Base-by-base conservation (phyloP, 2,113 vertebrate species). In the Sclerurus mexicanus region DNA sequence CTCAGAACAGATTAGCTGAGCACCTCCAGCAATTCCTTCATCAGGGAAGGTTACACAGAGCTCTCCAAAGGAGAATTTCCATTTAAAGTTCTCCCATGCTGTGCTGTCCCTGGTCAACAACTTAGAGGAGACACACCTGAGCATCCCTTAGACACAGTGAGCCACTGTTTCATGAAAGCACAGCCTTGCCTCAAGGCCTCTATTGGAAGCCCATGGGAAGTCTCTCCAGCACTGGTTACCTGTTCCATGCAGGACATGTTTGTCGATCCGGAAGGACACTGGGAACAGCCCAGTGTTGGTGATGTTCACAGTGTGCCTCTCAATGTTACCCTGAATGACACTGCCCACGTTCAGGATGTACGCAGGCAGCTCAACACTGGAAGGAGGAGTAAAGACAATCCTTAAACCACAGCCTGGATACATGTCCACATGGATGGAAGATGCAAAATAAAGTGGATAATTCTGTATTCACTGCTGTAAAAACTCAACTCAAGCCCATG, bases 331-430 rank as follows among this genome's bases (percentile, higher is more conserved):
- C 0, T 92, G 89, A 78, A 98, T 92, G 53, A 99, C 94, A 25
- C 88, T 97, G 85, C 98, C 98, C 27, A 99, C 98, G 90, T 99
- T 98, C 92, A 99, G 93, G 88, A 98, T 5, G 11, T 98, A 99
- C 31, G 98, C 98, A 0, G 98, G 98, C 37, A 99, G 97, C 14
- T 97, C 78, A 58, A 97, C 95, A 92, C 98, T 99, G 96, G 81
- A 97, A 97, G 14, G 8, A 79, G 16, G 22, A 90, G 50, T 7
- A 76, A 93, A 21, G 37, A 63, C 10, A 75, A 12, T 6, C 76
- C 55, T 91, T 28, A 28, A 64, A 53, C 24, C 49, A 47, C 23
- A 50, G 31, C n/a, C n/a, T 15, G 12, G 31, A 12, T 31, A 20
- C 16, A 14, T 66, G 55, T 75, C 50, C 75, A 44, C 33, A 47